Evolutionary conservation across 2,797 vertebrate genomes (phyloP).

Genomic region (Knipowitschia caucasica): DNA sequence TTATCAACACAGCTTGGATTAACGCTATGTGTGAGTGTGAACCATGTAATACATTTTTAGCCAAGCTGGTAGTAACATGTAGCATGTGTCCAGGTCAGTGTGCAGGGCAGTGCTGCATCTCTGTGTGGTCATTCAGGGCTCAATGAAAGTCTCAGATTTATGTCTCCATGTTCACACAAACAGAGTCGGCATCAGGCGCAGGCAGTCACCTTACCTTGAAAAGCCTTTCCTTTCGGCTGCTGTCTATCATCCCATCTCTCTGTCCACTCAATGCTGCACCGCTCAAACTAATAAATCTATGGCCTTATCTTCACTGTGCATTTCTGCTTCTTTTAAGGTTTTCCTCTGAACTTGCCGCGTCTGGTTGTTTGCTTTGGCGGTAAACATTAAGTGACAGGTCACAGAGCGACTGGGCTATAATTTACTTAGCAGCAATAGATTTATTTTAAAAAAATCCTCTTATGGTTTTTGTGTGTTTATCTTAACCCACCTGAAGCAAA

Average conservation of each 20-base stretch:
- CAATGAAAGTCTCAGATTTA: conserved; percentile 51
- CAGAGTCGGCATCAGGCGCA: conserved; percentile 28
- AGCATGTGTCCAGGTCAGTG: conserved; percentile 9
- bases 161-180: conserved; percentile 41
- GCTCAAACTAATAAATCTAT: conserved; percentile 17
- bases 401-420: conserved; percentile 2
- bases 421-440: conserved; percentile 25
- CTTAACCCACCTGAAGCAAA: conserved; percentile 4
- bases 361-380: conserved; percentile 12
- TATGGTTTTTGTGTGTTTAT: conserved; percentile 23
- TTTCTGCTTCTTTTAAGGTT: conserved; percentile 8
- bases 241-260: conserved; percentile 21
- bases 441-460: conserved; percentile 22
- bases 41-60: conserved; percentile 7
- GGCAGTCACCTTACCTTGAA: conserved; percentile 46
- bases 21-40: neutral
- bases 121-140: conserved; percentile 41
- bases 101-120: conserved; percentile 23
- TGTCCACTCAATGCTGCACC: conserved; percentile 8
- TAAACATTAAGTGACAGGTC: neutral
- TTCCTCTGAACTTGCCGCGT: neutral
- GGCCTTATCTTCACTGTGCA: conserved; percentile 11
- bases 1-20: too few relatives aligned
- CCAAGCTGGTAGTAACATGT: conserved; percentile 5
- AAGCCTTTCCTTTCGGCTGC: conserved; percentile 31